Evolutionary conservation across 1,140 invertebrate species (phyloP), one percentile per base, ranked within the genome.

Genomic region (Daktulosphaira vitifoliae): DNA sequence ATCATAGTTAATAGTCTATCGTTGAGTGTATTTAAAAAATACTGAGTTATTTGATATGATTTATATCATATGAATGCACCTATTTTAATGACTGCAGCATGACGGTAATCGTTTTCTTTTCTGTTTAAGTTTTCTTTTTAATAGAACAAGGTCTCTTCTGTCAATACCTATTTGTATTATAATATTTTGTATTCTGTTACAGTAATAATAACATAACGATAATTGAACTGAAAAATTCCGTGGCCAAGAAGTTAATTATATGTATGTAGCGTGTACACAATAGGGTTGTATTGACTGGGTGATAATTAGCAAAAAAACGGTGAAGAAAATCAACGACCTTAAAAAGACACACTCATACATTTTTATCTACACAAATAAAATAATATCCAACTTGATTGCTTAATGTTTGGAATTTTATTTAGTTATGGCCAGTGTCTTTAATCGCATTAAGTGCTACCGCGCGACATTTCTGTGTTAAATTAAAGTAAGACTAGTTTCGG

Each of bases 111-210:
- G 5, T 33, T 33, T 33, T 33, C 29, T 33, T 33, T 5, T 33
- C 5, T 33, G 29, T 11, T 5, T 33, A 6, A 6, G 5, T 33
- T 23, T 38, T 6, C 15, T 9, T 42, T 65, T 65, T 66, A 22
- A 26, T 66, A 20, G 37, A 59, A 46, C 65, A 48, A 56, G 49
- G 53, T 49, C 46, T 56, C 65, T 59, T 44, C 23, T 48, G 29
- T 56, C 53, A 13, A 56, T 44, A 33, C 20, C 15, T 54, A 22
- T 33, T 5, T 11, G 5, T 11, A 5, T 33, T 33, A 33, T 11
- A 33, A 6, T 33, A 11, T 6, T 11, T 33, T 33, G 29, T 22
- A 18, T 38, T 42, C 5, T 20, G 13, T 42, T 23, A 62, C 37
- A 23, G 33, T 25, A 38, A 33, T 33, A 33, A 33, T 11, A 33